These are phyloP conservation scores for Diachasmimorpha longicaudata DNA, from an alignment of 1,140 invertebrate genomes.

Conservation along the genomic window DNA sequence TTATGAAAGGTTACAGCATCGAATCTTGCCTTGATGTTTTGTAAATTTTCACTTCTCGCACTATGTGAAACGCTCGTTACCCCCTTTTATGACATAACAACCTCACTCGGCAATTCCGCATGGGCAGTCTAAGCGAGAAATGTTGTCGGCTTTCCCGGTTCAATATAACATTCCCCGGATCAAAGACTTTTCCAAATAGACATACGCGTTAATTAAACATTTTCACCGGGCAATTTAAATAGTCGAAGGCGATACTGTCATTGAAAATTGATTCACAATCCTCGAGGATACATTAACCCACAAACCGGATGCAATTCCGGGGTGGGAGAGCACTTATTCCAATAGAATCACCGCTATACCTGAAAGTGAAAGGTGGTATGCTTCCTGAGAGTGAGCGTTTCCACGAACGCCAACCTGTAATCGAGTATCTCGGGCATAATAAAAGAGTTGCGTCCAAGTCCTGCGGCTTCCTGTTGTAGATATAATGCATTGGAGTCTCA, in stretches of 20 bases:
- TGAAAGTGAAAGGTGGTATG: background rate
- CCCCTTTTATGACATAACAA: conserved; percentile 51
- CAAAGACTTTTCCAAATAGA: background rate
- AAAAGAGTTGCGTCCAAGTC: background rate
- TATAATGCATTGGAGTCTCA: background rate
- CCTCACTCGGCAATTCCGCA: conserved; percentile 17
- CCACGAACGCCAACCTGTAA: background rate
- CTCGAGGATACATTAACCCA: background rate
- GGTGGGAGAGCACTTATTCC: background rate
- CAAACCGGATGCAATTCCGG: background rate
- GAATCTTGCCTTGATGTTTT: conserved; percentile 15
- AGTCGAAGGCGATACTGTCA: background rate
- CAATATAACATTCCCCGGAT: background rate
- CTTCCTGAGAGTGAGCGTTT: conserved; percentile 4
- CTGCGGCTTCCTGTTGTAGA: background rate
- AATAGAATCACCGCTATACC: background rate
- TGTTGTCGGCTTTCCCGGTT: background rate
- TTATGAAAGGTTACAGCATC: conserved; percentile 57
- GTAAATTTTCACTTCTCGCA: conserved; percentile 40
- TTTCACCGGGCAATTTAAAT: background rate
- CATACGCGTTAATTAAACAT: background rate
- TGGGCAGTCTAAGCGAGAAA: background rate
- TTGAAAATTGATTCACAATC: background rate
- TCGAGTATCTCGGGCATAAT: background rate
- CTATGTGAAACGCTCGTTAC: conserved; percentile 35